phyloP scores from a whole-genome alignment of 1,140 invertebrate species.

The Drosophila pachea region DNA sequence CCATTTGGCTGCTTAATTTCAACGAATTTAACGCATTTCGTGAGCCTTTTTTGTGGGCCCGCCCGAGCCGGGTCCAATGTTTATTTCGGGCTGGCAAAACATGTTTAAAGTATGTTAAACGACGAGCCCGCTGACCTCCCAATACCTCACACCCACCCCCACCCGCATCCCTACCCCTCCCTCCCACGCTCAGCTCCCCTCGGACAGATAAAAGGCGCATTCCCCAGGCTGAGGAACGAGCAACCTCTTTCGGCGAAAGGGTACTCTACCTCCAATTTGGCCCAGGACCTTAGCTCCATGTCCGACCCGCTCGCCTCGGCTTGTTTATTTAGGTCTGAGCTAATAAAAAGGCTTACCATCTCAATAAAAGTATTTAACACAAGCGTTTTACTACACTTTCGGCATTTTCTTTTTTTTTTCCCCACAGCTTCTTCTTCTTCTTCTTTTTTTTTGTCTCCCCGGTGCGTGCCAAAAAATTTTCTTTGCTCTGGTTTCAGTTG shows the following conservation, averaged over 20 bases:
- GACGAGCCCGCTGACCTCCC: slow-evolving; percentile 24
- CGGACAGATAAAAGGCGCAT: slow-evolving; percentile 61
- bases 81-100: slow-evolving; percentile 54
- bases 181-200: slow-evolving; percentile 29
- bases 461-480: slow-evolving; percentile 35
- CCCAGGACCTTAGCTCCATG: slow-evolving; percentile 23
- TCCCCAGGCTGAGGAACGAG: slow-evolving; percentile 5
- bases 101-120: slow-evolving; percentile 74
- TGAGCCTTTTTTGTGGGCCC: background rate
- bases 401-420: slow-evolving; percentile 63
- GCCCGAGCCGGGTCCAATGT: slow-evolving; percentile 3
- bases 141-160: slow-evolving; percentile 2
- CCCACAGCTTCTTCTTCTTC: slow-evolving; percentile 22
- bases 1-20: slow-evolving; percentile 42
- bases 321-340: slow-evolving; percentile 78
- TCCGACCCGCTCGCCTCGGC: slow-evolving; percentile 38
- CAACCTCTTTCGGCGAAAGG: slow-evolving; percentile 6
- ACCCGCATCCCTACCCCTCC: slow-evolving; percentile 16
- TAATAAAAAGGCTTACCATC: slow-evolving; percentile 79
- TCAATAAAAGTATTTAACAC: slow-evolving; percentile 79
- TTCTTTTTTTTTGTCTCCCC: slow-evolving; percentile 25
- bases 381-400: slow-evolving; percentile 78
- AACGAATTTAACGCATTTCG: slow-evolving; percentile 51
- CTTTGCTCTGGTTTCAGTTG: slow-evolving; percentile 48
- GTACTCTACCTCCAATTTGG: slow-evolving; percentile 2